These are phyloP conservation scores for Drosophila ironensis DNA, from an alignment of 1,140 invertebrate species.

Conservation along the genomic window DNA sequence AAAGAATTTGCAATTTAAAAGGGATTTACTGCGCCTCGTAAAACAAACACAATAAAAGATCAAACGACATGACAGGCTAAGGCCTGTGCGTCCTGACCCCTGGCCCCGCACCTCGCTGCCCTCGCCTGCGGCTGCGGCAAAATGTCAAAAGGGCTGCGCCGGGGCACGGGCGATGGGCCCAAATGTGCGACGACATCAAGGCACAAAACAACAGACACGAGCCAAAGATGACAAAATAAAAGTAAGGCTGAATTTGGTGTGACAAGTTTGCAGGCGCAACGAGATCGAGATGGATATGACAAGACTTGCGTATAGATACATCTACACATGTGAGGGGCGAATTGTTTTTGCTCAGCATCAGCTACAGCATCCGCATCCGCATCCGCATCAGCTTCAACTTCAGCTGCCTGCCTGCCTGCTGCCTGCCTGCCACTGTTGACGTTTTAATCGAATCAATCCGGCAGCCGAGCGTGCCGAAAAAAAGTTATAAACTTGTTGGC, in stretches of 20 bases:
- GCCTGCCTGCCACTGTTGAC: conserved; percentile 55
- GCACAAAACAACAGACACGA: conserved; percentile 36
- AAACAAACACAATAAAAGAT: conserved; percentile 81
- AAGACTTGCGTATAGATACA: conserved; percentile 27
- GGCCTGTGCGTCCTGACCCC: conserved; percentile 30
- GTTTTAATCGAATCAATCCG: conserved; percentile 77
- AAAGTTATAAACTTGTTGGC: conserved; percentile 69
- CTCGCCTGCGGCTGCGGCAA: conserved; percentile 40
- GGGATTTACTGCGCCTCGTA: conserved; percentile 76
- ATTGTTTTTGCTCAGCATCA: conserved; percentile 57
- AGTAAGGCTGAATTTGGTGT: conserved; percentile 74
- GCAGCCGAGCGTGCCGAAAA: conserved; percentile 47
- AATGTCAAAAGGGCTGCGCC: conserved; percentile 66
- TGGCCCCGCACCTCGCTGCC: conserved; percentile 6
- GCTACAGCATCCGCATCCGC: too few species aligned
- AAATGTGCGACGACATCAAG: conserved; percentile 18
- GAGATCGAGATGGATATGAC: conserved; percentile 73
- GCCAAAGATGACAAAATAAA: conserved; percentile 69
- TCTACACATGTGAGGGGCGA: conserved; percentile 27
- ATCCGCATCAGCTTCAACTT: background rate
- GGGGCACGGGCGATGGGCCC: conserved; percentile 18
- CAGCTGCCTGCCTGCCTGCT: background rate
- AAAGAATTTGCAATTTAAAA: conserved; percentile 80
- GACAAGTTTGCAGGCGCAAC: conserved; percentile 64
- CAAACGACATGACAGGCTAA: conserved; percentile 72